Evolutionary conservation across 1,140 invertebrate genomes (phyloP), one percentile per base, ranked within the genome.

Genomic region (Dolichoris vasculosae): DNA sequence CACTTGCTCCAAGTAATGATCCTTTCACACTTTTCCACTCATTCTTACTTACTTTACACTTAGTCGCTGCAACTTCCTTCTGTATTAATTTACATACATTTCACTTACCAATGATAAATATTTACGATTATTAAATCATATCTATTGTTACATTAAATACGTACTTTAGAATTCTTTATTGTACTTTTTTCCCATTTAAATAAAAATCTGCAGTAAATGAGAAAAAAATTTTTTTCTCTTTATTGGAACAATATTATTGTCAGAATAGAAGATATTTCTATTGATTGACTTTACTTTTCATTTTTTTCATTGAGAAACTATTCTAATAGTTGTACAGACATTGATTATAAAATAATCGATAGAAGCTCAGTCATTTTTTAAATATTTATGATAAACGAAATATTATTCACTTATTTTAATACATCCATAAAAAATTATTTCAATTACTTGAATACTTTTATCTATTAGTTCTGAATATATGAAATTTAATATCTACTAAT

Each of bases 41-140:
- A 13, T 77, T 78, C 15, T 78, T 82, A 11, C 69, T 67, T 40
- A 6, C 35, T 35, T 23, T 43, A 23, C 48, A 67, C 71, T 67
- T 55, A 26, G 48, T 76, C 32, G 59, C 40, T 55, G 40, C 77
- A 30, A 79, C 64, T 84, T 84, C 63, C 76, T 79, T 84, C 83
- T 63, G 75, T 46, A 3, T 51, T 80, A 59, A 85, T 75, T 85
- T 67, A 67, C 78, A 81, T 81, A 64, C 75, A 82, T 67, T 26
- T 30, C 48, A 23, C 46, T 71, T 85, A 43, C 30, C 23, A 84
- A 78, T 79, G 75, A 69, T 84, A 78, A 67, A 30, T 38, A 69
- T 79, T 78, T 79, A 71, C n/a, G n/a, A n/a, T 73, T 79, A 63
- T 46, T 48, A 20, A 15, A 2, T 30, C 15, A 20, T 30, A 7